phyloP scores from a whole-genome alignment of 2,888 invertebrate species.

The Pheosia gnoma region DNA sequence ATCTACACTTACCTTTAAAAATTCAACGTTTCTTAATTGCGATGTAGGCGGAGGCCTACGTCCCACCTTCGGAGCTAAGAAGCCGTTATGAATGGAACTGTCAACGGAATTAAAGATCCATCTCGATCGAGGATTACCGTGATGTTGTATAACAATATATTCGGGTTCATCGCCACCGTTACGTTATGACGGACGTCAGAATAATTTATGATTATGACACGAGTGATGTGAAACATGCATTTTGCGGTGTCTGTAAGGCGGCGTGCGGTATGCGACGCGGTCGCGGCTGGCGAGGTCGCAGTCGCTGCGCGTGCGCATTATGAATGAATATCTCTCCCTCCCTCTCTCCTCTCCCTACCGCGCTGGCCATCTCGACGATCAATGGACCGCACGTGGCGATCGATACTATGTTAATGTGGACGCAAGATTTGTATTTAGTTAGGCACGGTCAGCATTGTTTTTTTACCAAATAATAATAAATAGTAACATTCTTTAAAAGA shows the following conservation, averaged over 20 bases:
- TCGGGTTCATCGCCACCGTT: slow-evolving; percentile 59
- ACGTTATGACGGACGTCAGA: slow-evolving; percentile 47
- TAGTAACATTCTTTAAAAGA: neutral
- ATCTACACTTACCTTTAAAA: slow-evolving; percentile 52
- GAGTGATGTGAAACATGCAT: slow-evolving; percentile 53
- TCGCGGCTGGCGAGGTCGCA: slow-evolving; percentile 53
- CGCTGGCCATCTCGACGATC: slow-evolving; percentile 53
- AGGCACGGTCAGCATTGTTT: neutral
- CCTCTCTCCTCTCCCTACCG: slow-evolving; percentile 22
- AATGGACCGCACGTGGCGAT: slow-evolving; percentile 76
- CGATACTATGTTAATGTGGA: slow-evolving; percentile 56
- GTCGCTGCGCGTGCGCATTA: slow-evolving; percentile 66
- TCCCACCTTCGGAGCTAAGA: slow-evolving; percentile 49
- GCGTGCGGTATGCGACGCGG: slow-evolving; percentile 42
- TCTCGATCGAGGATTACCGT: slow-evolving; percentile 48
- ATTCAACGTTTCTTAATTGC: slow-evolving; percentile 53
- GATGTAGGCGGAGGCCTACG: slow-evolving; percentile 54
- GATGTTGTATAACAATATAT: slow-evolving; percentile 55
- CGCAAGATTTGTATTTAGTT: slow-evolving; percentile 27
- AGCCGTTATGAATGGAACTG: slow-evolving; percentile 50
- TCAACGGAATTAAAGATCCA: slow-evolving; percentile 49
- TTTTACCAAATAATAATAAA: no score
- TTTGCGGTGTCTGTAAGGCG: slow-evolving; percentile 47
- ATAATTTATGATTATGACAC: slow-evolving; percentile 64
- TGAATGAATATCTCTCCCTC: slow-evolving; percentile 74